These are phyloP conservation scores for Globodera rostochiensis DNA, from an alignment of 1,140 invertebrate genomes.

Conservation along the genomic window DNA sequence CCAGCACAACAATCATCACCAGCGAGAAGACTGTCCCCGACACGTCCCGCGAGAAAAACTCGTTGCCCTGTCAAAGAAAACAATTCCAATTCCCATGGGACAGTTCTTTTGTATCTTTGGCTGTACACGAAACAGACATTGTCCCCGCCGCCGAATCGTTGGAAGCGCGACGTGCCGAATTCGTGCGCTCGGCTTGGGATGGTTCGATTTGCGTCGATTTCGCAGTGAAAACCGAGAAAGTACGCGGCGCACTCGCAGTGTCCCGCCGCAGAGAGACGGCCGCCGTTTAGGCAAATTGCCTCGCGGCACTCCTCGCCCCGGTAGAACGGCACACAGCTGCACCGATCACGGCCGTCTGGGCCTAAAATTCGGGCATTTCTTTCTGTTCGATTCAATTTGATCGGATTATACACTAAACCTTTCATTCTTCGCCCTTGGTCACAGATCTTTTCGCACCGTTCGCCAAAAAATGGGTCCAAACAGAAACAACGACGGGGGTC, in stretches of 20 bases:
- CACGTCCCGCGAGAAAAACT: slow-evolving; percentile 61
- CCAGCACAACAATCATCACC: slow-evolving; percentile 63
- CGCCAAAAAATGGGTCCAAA: slow-evolving; percentile 62
- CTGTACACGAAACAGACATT: not conserved
- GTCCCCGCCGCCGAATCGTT: slow-evolving; percentile 54
- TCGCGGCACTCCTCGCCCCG: slow-evolving; percentile 63
- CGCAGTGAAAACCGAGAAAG: slow-evolving; percentile 62
- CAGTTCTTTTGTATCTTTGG: not conserved
- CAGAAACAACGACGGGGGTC: slow-evolving; percentile 51
- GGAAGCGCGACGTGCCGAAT: slow-evolving; percentile 46
- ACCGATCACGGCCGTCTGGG: slow-evolving; percentile 54
- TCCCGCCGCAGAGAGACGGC: slow-evolving; percentile 37
- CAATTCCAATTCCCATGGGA: not conserved
- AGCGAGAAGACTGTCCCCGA: slow-evolving; percentile 63
- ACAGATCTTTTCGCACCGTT: slow-evolving; percentile 61
- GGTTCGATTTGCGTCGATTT: slow-evolving; percentile 61
- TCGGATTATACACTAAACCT: slow-evolving; percentile 23
- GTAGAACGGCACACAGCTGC: slow-evolving; percentile 61
- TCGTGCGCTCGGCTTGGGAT: slow-evolving; percentile 15
- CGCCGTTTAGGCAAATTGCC: slow-evolving; percentile 63
- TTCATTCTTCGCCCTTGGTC: slow-evolving; percentile 58
- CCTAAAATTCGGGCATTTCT: slow-evolving; percentile 10
- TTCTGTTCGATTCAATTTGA: slow-evolving; percentile 22
- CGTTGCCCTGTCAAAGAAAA: slow-evolving; percentile 40
- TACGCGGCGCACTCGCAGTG: slow-evolving; percentile 58